Conservation (phyloP, 2,888 invertebrate genomes). For the Eurytoma californica region DNA sequence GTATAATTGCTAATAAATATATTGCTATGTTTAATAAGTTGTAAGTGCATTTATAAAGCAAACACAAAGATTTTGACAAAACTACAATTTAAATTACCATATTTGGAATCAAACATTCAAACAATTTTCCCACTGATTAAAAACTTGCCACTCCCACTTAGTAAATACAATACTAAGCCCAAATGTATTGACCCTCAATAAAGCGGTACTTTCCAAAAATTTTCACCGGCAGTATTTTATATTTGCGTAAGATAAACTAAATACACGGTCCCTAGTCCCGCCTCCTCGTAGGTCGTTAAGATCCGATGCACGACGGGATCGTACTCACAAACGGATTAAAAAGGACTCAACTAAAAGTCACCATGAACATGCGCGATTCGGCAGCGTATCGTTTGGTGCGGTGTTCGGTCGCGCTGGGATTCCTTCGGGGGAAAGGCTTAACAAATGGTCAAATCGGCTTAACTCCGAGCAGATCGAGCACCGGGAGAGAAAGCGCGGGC, state of each 20-base stretch:
- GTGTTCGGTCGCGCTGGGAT: constrained; percentile 2
- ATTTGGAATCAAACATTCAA: too few relatives aligned
- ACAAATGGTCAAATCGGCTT: constrained; percentile 56
- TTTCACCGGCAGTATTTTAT: neutral
- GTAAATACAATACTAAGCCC: neutral
- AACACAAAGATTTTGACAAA: too few relatives aligned
- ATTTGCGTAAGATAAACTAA: constrained; percentile 5
- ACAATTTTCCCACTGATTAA: too few relatives aligned
- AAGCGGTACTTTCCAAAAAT: neutral
- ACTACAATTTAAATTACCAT: too few relatives aligned
- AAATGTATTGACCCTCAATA: neutral
- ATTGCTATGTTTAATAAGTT: too few relatives aligned
- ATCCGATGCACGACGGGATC: neutral
- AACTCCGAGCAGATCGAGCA: constrained; percentile 20
- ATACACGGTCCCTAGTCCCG: neutral
- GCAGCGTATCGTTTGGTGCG: constrained; percentile 23
- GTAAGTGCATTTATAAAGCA: too few relatives aligned
- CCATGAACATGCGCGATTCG: constrained; percentile 34
- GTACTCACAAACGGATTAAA: constrained; percentile 40
- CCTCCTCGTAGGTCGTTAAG: neutral
- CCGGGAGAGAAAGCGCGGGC: constrained; percentile 12
- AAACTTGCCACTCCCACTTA: neutral
- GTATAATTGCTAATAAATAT: too few relatives aligned
- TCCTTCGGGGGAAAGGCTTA: constrained; percentile 53
- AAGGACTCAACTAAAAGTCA: constrained; percentile 47